These are phyloP conservation scores for Amphiprion ocellaris DNA, from an alignment of 2,113 vertebrate genomes.

Conservation along the genomic window DNA sequence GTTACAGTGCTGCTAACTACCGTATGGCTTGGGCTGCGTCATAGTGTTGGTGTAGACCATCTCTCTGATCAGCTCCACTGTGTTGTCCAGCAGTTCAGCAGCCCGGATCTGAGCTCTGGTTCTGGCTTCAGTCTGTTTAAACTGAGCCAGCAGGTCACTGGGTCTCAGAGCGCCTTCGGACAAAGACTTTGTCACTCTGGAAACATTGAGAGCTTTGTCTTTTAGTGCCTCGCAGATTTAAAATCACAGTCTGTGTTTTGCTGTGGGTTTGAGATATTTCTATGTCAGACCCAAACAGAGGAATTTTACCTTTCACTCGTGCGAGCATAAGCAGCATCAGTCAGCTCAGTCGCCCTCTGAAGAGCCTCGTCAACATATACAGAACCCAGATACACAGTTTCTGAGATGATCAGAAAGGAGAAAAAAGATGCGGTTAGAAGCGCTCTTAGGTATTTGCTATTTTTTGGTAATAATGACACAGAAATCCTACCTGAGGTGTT, in stretches of 20 bases:
- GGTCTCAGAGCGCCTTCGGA: conserved; percentile 81
- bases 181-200: conserved; percentile 81
- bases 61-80: conserved; percentile 86
- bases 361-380: conserved; percentile 80
- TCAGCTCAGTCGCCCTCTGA: conserved; percentile 76
- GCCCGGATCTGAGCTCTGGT: conserved; percentile 81
- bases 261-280: not conserved
- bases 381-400: conserved; percentile 69
- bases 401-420: conserved; percentile 34
- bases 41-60: conserved; percentile 87
- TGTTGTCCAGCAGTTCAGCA: conserved; percentile 86
- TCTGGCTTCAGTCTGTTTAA: conserved; percentile 82
- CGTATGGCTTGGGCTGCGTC: conserved; percentile 71
- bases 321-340: conserved; percentile 80
- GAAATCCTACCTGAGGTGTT: conserved; percentile 57
- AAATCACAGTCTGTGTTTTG: not conserved
- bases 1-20: conserved; percentile 56
- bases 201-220: not conserved
- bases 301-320: conserved; percentile 80
- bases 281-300: not conserved
- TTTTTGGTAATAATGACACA: not conserved
- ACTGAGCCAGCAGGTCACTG: conserved; percentile 86
- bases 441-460: not conserved
- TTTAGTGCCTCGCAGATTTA: not conserved
- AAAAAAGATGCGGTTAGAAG: not conserved